Conservation (phyloP, 2,888 invertebrate species). For the Galerucella pusilla region DNA sequence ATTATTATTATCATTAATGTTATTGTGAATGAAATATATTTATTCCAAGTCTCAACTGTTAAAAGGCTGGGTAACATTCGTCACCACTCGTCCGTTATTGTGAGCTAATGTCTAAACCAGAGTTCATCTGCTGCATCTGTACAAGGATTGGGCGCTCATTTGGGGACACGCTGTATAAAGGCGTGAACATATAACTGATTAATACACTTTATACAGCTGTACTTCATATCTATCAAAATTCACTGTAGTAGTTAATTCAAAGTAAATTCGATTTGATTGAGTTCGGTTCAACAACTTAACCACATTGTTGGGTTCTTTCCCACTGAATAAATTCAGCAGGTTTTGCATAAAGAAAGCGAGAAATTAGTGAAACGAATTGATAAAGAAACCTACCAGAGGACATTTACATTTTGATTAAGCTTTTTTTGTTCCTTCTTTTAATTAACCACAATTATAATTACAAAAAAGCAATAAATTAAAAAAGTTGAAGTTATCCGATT, state of each 20-base stretch:
- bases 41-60: too few relatives aligned
- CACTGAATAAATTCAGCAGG: slow-evolving; percentile 46
- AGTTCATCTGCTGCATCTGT: too few relatives aligned
- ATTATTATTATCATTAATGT: too few relatives aligned
- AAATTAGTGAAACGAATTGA: slow-evolving; percentile 49
- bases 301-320: slow-evolving; percentile 49
- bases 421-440: slow-evolving; percentile 58
- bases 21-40: too few relatives aligned
- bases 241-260: background rate
- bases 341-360: slow-evolving; percentile 51
- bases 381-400: slow-evolving; percentile 47
- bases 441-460: slow-evolving; percentile 59
- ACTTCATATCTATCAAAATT: background rate
- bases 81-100: too few relatives aligned
- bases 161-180: too few relatives aligned
- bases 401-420: slow-evolving; percentile 61
- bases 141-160: too few relatives aligned
- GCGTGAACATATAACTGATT: background rate
- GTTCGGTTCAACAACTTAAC: slow-evolving; percentile 17
- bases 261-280: slow-evolving; percentile 5
- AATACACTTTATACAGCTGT: background rate
- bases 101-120: too few relatives aligned
- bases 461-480: slow-evolving; percentile 37
- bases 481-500: slow-evolving; percentile 28
- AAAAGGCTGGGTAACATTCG: too few relatives aligned